Percentiles rank a stretch among this genome's conserved stretches.
Conservation (phyloP, 2,888 invertebrate genomes). For the Cheilosia soror region DNA sequence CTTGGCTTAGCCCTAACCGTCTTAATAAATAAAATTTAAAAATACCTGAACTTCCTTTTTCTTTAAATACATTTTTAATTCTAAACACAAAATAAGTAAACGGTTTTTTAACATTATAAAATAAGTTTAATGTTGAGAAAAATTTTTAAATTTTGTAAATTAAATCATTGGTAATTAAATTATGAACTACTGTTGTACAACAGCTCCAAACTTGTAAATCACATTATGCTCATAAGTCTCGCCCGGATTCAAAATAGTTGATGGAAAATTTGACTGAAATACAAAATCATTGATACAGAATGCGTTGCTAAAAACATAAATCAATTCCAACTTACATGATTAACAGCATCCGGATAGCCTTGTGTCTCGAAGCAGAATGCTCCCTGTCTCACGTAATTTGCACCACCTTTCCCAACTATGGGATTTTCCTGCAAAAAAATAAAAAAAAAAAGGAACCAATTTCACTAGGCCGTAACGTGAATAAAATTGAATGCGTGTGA, state of each 20-base stretch:
- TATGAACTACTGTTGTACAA: background rate
- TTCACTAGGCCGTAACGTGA: background rate
- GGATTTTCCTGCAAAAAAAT: slow-evolving; percentile 79
- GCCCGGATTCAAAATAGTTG: slow-evolving; percentile 89
- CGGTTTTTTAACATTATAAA: no score
- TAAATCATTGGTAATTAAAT: background rate
- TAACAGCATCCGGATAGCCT: slow-evolving; percentile 95
- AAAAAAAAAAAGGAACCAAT: slow-evolving; percentile 37
- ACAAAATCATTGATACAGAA: slow-evolving; percentile 16
- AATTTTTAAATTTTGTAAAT: background rate
- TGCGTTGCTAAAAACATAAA: background rate
- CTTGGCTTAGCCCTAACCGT: no score
- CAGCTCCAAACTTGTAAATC: slow-evolving; percentile 89
- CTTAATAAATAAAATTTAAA: no score
- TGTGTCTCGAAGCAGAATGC: slow-evolving; percentile 96
- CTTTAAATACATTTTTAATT: no score
- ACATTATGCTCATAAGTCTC: slow-evolving; percentile 89
- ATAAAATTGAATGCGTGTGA: slow-evolving; percentile 25
- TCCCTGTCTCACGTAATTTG: slow-evolving; percentile 89
- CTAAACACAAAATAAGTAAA: no score
- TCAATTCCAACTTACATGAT: slow-evolving; percentile 87
- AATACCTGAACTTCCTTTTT: no score
- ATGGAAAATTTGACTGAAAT: slow-evolving; percentile 89
- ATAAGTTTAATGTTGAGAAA: no score
- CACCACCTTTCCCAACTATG: slow-evolving; percentile 89